Conservation (phyloP, 2,888 invertebrate genomes). For the Phortica okadai region DNA sequence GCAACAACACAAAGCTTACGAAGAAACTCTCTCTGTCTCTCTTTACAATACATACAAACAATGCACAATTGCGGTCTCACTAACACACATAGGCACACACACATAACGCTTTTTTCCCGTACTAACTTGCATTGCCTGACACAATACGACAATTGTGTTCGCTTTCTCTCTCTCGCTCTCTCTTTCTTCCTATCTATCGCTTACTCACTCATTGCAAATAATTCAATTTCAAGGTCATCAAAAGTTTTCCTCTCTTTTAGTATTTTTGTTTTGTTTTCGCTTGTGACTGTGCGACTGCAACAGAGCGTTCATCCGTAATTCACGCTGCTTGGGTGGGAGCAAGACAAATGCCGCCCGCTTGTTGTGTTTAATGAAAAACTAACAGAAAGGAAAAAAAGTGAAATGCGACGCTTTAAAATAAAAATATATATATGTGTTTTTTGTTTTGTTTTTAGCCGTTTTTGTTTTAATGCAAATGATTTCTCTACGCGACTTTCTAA, state of each 20-base stretch:
- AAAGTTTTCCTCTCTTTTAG: constrained; percentile 21
- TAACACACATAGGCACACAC: constrained; percentile 9
- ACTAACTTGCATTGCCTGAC: neutral
- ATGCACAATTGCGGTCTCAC: constrained; percentile 23
- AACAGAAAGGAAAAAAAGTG: neutral
- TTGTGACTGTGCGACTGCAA: neutral
- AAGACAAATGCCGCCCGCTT: constrained; percentile 1
- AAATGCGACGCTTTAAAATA: neutral
- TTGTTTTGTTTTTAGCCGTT: neutral
- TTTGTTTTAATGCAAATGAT: too few species aligned
- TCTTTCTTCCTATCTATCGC: neutral
- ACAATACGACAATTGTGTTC: neutral
- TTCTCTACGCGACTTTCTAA: too few species aligned
- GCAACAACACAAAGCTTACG: too few species aligned
- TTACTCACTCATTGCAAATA: constrained; percentile 12
- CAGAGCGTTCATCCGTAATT: neutral
- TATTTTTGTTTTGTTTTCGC: constrained; percentile 18
- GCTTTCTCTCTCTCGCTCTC: neutral
- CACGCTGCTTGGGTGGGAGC: neutral
- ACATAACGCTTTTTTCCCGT: neutral
- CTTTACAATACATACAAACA: neutral
- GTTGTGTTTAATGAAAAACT: constrained; percentile 11
- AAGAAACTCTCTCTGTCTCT: neutral
- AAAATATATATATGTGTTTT: neutral
- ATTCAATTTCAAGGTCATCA: constrained; percentile 32